Percentiles rank a stretch among this genome's conserved stretches.
Evolutionary conservation across 2,113 vertebrate species (phyloP).

Genomic region (Odontesthes bonariensis): DNA sequence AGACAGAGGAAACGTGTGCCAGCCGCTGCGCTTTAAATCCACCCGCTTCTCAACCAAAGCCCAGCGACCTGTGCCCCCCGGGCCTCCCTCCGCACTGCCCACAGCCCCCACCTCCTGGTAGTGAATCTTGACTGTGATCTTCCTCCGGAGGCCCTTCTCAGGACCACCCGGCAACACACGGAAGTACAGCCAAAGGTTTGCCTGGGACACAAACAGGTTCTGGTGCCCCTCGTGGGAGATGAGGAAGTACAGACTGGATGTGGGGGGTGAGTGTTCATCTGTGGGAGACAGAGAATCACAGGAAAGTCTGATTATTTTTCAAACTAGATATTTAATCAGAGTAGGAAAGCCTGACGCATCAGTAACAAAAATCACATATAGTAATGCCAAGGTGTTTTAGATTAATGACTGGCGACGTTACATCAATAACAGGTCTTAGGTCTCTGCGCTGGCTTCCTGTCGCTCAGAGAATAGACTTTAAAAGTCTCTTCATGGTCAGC

Average conservation of each 20-base stretch:
- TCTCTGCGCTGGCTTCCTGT: too few species aligned
- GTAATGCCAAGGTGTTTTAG: too few species aligned
- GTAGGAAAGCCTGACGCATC: background rate
- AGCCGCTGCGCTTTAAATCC: constrained; percentile 96
- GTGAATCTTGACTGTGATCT: constrained; percentile 93
- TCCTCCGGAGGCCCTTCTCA: constrained; percentile 92
- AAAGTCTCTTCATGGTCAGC: too few species aligned
- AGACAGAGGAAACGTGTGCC: constrained; percentile 97
- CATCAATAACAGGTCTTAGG: too few species aligned
- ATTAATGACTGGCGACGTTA: too few species aligned
- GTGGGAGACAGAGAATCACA: constrained; percentile 72
- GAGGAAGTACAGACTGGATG: constrained; percentile 92
- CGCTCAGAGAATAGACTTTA: too few species aligned
- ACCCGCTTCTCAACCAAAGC: constrained; percentile 94
- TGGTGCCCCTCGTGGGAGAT: constrained; percentile 98
- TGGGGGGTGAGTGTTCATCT: constrained; percentile 91
- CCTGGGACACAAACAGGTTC: constrained; percentile 95
- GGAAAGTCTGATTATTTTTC: background rate
- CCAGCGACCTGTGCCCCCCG: constrained; percentile 82
- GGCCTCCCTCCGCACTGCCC: constrained; percentile 49
- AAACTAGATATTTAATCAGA: background rate
- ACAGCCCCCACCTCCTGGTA: constrained; percentile 86
- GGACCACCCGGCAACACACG: constrained; percentile 90
- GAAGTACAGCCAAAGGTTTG: constrained; percentile 98
- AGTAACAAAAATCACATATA: too few species aligned